Conservation (phyloP, 2,113 vertebrate genomes). For the Acrocephalus kingi region DNA sequence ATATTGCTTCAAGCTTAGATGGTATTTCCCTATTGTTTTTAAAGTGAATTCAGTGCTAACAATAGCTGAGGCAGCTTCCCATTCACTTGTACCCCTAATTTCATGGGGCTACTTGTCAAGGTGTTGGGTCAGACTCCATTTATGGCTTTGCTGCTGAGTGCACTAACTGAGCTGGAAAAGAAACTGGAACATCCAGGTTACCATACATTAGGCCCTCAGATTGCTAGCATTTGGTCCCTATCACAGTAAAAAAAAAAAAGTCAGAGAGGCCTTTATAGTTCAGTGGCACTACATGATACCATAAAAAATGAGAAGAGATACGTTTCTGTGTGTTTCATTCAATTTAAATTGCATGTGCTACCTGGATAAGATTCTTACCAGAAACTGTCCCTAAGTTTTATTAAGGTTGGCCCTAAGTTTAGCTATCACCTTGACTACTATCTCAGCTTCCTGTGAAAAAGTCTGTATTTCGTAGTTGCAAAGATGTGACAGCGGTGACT, state of each 20-base stretch:
- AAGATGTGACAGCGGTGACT: slow-evolving; percentile 14
- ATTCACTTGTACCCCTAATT: not conserved
- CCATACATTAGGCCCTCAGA: not conserved
- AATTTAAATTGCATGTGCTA: not conserved
- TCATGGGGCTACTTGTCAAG: not conserved
- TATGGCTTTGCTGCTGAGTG: slow-evolving; percentile 62
- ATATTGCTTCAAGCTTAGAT: slow-evolving; percentile 59
- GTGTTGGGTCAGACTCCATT: not conserved
- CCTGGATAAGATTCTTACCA: not conserved
- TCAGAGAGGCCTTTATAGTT: not conserved
- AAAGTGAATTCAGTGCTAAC: slow-evolving; percentile 67
- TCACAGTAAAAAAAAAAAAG: not conserved
- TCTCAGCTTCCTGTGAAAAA: not conserved
- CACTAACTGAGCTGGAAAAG: not conserved
- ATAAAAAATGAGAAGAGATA: not conserved
- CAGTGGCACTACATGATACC: not conserved
- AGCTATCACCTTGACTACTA: not conserved
- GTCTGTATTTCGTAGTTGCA: not conserved
- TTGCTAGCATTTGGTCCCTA: slow-evolving; percentile 44
- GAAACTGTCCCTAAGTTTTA: not conserved
- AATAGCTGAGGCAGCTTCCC: slow-evolving; percentile 12
- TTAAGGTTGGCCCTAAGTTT: not conserved
- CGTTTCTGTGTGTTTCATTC: not conserved
- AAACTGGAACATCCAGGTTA: not conserved
- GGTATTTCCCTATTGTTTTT: slow-evolving; percentile 34